Base-by-base conservation (phyloP, 53 echinoderm and acorn worm genomes). In the Actinopyga echinites region DNA sequence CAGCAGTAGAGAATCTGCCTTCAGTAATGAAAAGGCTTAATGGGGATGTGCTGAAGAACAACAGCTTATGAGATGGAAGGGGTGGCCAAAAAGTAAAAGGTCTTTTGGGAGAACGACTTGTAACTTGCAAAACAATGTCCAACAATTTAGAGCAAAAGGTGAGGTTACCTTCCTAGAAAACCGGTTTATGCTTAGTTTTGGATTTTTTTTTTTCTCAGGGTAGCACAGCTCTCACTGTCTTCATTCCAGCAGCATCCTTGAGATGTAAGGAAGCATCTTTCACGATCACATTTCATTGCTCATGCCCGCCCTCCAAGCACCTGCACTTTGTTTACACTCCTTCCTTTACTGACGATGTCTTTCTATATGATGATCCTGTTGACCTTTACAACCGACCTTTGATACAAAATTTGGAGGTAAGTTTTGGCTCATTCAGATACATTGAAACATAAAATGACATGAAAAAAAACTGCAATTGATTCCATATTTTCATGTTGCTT, bases 251-350 rank as follows among this genome's bases (percentile, higher is more conserved):
- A 24, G 92, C 99, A 1, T 99, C 99, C 12, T 73, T 94, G 56
- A 54, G 19, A 4, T 99, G 99, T 57, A 79, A 83, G 3, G 69
- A 78, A 11, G 89, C 89, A 21, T 89, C 95, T 9, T 90, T 92
- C 58, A 92, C 92, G 11, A 22, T 99, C 11, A 92, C 87, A 6
- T 65, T 99, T 53, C 82, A 90, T 26, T 92, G 91, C 44, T 73
- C 91, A 43, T 99, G 99, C 59, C 99, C 99, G 10, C 90, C 91
- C 23, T 88, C 87, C 35, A 99, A 99, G 87, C 83, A 87, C 42
- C 91, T 99, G 0, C 89, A 91, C 43, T 99, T 85, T 65, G 29
- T 95, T 28, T 95, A 99, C 54, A 62, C 83, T 30, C 94, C 94
- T 17, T 77, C 45, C 25, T 44, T 99, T 30, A 59, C 85, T 6